Evolutionary conservation across 1,140 invertebrate genomes (phyloP).

Genomic region (Gonatopus flavifemur): DNA sequence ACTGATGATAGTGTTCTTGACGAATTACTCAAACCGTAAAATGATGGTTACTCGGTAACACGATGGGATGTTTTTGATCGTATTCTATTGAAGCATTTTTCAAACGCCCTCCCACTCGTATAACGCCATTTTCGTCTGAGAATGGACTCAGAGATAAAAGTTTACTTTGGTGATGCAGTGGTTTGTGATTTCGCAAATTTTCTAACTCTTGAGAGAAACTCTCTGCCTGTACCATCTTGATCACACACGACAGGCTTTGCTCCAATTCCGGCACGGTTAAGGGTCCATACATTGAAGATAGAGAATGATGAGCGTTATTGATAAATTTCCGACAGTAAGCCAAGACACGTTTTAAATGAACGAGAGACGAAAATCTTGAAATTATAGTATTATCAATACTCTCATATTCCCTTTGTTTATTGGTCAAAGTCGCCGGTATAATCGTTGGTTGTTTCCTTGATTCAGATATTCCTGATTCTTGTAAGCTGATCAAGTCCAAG

Average conservation of each 20-base stretch:
- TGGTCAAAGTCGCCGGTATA: background rate
- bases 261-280: constrained; percentile 5
- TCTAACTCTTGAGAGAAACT: constrained; percentile 27
- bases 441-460: background rate
- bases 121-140: constrained; percentile 13
- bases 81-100: constrained; percentile 19
- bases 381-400: background rate
- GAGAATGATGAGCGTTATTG: too few relatives aligned
- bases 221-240: constrained; percentile 14
- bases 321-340: background rate
- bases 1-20: constrained; percentile 23
- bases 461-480: background rate
- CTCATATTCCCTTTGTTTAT: too few relatives aligned
- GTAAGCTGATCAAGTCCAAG: background rate
- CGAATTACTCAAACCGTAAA: constrained; percentile 30
- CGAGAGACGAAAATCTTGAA: background rate
- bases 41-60: constrained; percentile 23
- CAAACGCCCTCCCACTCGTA: constrained; percentile 31
- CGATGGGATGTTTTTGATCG: constrained; percentile 30
- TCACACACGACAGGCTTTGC: background rate
- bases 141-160: constrained; percentile 22
- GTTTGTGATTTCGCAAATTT: constrained; percentile 8
- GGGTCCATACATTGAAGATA: background rate
- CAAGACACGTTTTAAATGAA: background rate
- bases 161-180: constrained; percentile 20